Percentiles rank a stretch among this genome's conserved stretches.
Evolutionary conservation across 2,113 vertebrate species (phyloP).

Genomic region (Nasalis larvatus): DNA sequence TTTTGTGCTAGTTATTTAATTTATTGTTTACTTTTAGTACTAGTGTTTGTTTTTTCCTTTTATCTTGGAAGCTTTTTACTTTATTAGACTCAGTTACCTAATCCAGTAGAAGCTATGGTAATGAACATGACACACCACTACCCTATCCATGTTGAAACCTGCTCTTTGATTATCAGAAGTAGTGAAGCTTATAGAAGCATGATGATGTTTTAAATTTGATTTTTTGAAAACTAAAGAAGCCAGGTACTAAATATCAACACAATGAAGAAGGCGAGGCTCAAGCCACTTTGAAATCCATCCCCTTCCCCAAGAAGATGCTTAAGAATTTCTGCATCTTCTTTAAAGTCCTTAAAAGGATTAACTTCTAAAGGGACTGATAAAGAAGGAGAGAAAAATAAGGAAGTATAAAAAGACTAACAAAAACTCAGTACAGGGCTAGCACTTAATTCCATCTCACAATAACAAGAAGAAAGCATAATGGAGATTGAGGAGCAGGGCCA

Average conservation of each 20-base stretch:
- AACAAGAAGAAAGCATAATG: background rate
- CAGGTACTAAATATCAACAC: background rate
- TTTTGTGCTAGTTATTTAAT: slow-evolving; percentile 19
- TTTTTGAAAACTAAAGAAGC: slow-evolving; percentile 50
- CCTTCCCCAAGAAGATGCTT: background rate
- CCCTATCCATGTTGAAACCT: background rate
- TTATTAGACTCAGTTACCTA: slow-evolving; percentile 22
- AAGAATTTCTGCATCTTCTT: background rate
- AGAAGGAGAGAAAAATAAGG: background rate
- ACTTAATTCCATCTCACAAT: background rate
- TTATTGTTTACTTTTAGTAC: background rate
- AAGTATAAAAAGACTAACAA: background rate
- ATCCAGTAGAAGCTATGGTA: background rate
- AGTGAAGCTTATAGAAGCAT: slow-evolving; percentile 39
- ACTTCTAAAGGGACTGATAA: slow-evolving; percentile 20
- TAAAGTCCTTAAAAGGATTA: slow-evolving; percentile 41
- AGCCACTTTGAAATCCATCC: background rate
- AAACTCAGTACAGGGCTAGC: background rate
- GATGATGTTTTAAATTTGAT: slow-evolving; percentile 51
- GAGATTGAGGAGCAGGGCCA: background rate
- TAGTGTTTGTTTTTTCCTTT: slow-evolving; percentile 31
- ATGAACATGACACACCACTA: background rate
- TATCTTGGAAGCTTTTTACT: slow-evolving; percentile 34
- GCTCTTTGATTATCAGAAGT: slow-evolving; percentile 43
- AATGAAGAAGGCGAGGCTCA: background rate